Base-by-base conservation (phyloP, 2,113 vertebrate genomes). In the Romanogobio albipinnatus region DNA sequence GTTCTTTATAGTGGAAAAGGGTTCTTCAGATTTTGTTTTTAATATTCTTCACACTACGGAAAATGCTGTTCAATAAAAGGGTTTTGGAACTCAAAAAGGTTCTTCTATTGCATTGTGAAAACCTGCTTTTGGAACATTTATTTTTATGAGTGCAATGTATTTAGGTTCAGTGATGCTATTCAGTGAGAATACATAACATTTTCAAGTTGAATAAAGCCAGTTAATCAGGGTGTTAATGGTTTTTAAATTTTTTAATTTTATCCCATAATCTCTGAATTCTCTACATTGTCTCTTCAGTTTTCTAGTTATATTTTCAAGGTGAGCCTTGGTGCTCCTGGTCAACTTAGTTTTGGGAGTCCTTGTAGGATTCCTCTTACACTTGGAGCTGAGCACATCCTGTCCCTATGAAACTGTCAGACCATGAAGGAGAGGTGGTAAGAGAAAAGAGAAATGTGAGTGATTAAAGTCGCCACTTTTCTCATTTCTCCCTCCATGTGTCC, bases 251-350 rank as follows among this genome's bases (percentile, higher is more conserved):
- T 7, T 7, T 0, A 1, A 39, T 39, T 39, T 39, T 5, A 56
- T 56, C 2, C 6, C 51, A 56, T 17, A 7, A 56, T 56, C 14
- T 36, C 29, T 66, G 6, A 36, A 19, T 68, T 78, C 51, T 86
- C 49, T 81, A 2, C 56, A 74, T 70, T 77, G 64, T 22, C 70
- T 49, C 49, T 53, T 49, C 86, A 86, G 87, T 64, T 68, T 74
- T 87, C 68, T 1, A 36, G 79, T 85, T 17, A 84, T 90, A 85
- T 92, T 90, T 84, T 91, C 86, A 89, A 71, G 26, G 74, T 89
- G 83, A 85, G 80, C 73, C 79, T 73, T 78, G 58, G 76, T 68
- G 64, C 74, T 29, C 51, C 84, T 26, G 64, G 79, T 87, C 73
- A 84, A 75, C 59, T 70, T 36, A 45, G 47, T 85, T 71, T 82